Evolutionary conservation across 2,888 invertebrate species (phyloP), one percentile per base, ranked within the genome.

Genomic region (Globia sparganii): DNA sequence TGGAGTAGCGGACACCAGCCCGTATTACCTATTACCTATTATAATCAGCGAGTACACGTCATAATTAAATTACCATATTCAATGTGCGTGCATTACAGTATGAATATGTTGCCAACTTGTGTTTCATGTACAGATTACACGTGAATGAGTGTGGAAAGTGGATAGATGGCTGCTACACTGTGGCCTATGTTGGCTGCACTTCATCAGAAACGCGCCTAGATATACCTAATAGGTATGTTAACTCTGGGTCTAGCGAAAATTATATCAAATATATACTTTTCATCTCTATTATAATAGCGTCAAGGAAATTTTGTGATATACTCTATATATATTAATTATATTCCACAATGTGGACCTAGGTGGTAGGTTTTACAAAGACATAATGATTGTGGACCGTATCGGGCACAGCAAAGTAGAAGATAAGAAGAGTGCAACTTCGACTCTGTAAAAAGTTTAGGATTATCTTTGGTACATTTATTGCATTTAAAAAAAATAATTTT

Each of bases 11-110:
- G n/a, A n/a, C n/a, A n/a, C n/a, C n/a, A n/a, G n/a, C n/a, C n/a
- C n/a, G n/a, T n/a, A n/a, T n/a, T n/a, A n/a, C n/a, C n/a, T n/a
- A n/a, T n/a, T n/a, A n/a, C n/a, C n/a, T n/a, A n/a, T n/a, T n/a
- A n/a, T n/a, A n/a, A n/a, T n/a, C n/a, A n/a, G n/a, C n/a, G n/a
- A n/a, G n/a, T n/a, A 43, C 34, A 67, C 74, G 66, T 81, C 75
- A 85, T 81, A 78, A 85, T 85, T 78, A 85, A 82, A 81, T 85
- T 81, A 59, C 53, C 84, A 87, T 80, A 85, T 77, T 75, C 72
- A 74, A 72, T 74, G 73, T 71, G n/a, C 13, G 49, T 78, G 58
- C 13, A 49, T 62, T 40, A 64, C 11, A 15, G 25, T 61, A 58
- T 71, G 59, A 61, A 61, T 77, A 40, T 68, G 70, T 71, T 64